Evolutionary conservation across 2,113 vertebrate genomes (phyloP), one percentile per base, ranked within the genome.

Genomic region (Festucalex cinctus): DNA sequence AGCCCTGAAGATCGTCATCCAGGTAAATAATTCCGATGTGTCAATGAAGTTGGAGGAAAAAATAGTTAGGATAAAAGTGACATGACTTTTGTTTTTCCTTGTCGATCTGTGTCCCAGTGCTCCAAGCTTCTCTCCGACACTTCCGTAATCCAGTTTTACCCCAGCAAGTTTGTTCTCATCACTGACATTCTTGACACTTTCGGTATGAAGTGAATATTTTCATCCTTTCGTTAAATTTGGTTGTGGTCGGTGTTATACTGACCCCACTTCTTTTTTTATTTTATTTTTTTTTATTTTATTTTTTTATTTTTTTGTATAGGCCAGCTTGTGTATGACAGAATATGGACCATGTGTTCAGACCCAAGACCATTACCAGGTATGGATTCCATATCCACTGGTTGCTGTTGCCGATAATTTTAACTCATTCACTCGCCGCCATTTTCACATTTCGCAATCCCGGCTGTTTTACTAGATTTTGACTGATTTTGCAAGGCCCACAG

Each of bases 151-250:
- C 96, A 94, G 86, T 99, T 99, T 88, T 99, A 99, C 85, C 97
- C 97, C 63, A 99, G 97, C 93, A 99, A 99, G 86, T 99, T 99
- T 82, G 97, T 99, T 65, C 93, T 99, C 68, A 97, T 99, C 83
- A 99, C 97, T 0, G 96, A 99, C 69, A 99, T 98, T 71, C 94
- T 99, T 0, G 97, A 99, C 85, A 99, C 97, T 0, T 99, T 99
- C 28, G 97, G 96, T 99, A 86, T 87, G 94, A 91, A 3, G 8
- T 16, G 1, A 13, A 26, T 22, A 3, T 22, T 0, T 1, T 62
- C 61, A n/a, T 1, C 28, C 3, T 49, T 51, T 14, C 0, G 5
- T 26, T 37, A 0, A n/a, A 36, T 17, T 12, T 37, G 13, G 32
- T 22, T 9, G 51, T 65, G 39, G 1, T 17, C 10, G 2, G 19